These are phyloP conservation scores for Bubo bubo DNA, from an alignment of 2,113 vertebrate genomes.

Conservation along the genomic window DNA sequence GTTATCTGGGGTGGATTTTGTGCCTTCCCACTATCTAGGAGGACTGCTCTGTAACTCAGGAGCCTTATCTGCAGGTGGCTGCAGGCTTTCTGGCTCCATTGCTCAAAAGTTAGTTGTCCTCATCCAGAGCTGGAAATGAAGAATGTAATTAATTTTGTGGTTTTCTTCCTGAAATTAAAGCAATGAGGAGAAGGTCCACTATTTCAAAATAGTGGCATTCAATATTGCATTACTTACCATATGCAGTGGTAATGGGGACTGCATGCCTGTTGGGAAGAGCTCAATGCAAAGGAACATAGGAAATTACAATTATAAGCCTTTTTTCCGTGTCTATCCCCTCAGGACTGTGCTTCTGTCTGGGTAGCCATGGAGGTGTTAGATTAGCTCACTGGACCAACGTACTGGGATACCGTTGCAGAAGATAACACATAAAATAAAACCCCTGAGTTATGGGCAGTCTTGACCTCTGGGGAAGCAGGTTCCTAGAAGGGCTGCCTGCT, in stretches of 20 bases:
- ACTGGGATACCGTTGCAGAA: neutral
- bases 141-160: neutral
- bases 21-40: neutral
- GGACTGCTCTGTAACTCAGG: neutral
- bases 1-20: neutral
- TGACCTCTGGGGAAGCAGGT: neutral
- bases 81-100: neutral
- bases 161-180: neutral
- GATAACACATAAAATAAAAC: neutral
- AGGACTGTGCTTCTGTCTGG: neutral
- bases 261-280: neutral
- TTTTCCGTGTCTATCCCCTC: neutral
- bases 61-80: neutral
- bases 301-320: neutral
- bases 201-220: neutral
- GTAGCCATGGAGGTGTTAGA: rapidly evolving
- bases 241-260: neutral
- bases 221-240: neutral
- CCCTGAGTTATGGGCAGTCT: neutral
- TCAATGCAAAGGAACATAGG: neutral
- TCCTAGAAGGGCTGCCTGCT: neutral
- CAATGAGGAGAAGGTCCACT: neutral
- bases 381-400: neutral
- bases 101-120: neutral
- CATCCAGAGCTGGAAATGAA: neutral